Conservation (phyloP, 2,888 invertebrate genomes). For the Spicauda simplicius region DNA sequence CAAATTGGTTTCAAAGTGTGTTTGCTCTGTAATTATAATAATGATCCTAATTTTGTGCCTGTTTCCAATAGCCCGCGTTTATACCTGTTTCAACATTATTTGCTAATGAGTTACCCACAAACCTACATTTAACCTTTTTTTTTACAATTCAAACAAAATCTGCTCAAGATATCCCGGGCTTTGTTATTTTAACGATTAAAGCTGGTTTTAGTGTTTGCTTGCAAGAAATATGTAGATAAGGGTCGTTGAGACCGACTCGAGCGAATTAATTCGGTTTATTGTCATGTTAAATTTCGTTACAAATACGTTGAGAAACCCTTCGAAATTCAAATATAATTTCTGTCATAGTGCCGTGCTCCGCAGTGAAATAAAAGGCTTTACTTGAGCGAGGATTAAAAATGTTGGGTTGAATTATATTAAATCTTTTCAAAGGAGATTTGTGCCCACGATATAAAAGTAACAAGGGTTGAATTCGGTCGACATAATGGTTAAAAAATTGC, state of each 20-base stretch:
- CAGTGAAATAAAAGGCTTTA: slow-evolving; percentile 34
- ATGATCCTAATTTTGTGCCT: slow-evolving; percentile 69
- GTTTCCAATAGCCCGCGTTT: slow-evolving; percentile 62
- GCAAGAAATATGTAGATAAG: slow-evolving; percentile 58
- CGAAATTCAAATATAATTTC: slow-evolving; percentile 43
- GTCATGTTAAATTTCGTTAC: slow-evolving; percentile 61
- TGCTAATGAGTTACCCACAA: slow-evolving; percentile 59
- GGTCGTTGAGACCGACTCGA: slow-evolving; percentile 48
- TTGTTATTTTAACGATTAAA: slow-evolving; percentile 69
- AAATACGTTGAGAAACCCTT: slow-evolving; percentile 46
- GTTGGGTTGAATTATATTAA: slow-evolving; percentile 50
- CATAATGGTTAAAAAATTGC: slow-evolving; percentile 46
- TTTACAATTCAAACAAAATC: slow-evolving; percentile 46
- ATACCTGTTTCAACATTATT: slow-evolving; percentile 72
- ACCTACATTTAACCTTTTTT: slow-evolving; percentile 47
- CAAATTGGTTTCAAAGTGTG: slow-evolving; percentile 59
- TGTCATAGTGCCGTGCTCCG: slow-evolving; percentile 42
- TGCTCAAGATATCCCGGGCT: slow-evolving; percentile 47
- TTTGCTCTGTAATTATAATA: slow-evolving; percentile 80
- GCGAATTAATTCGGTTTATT: slow-evolving; percentile 65
- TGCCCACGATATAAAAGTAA: slow-evolving; percentile 52
- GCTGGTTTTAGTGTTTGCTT: slow-evolving; percentile 63
- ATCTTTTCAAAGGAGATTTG: slow-evolving; percentile 50
- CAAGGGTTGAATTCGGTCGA: slow-evolving; percentile 54
- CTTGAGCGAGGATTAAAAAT: slow-evolving; percentile 34